These are phyloP conservation scores for Gortyna flavago DNA, from an alignment of 2,888 invertebrate genomes.

Conservation along the genomic window DNA sequence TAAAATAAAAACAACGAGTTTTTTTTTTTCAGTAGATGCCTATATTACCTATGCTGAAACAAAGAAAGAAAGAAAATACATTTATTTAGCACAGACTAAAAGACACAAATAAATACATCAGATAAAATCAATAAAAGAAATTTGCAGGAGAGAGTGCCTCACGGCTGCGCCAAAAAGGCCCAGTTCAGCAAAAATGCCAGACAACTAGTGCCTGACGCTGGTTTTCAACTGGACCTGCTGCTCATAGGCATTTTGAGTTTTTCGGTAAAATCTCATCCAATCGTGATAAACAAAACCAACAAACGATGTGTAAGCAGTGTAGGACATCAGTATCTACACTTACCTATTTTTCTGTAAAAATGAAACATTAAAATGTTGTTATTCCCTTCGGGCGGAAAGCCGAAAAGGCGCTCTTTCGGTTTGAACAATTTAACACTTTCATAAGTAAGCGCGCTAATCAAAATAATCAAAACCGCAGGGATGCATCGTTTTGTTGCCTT, in stretches of 20 bases:
- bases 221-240: too few species aligned
- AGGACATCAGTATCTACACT: neutral
- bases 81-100: too few species aligned
- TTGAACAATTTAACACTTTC: neutral
- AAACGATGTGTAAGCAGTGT: neutral
- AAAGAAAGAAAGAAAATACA: too few species aligned
- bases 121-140: too few species aligned
- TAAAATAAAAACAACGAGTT: slow-evolving; percentile 23
- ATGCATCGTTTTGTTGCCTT: too few species aligned
- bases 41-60: too few species aligned
- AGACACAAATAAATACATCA: too few species aligned
- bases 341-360: neutral
- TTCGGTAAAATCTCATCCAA: neutral
- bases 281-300: neutral
- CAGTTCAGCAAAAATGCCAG: too few species aligned
- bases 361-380: neutral
- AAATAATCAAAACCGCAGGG: too few species aligned
- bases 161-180: too few species aligned
- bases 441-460: neutral
- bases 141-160: too few species aligned
- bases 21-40: slow-evolving; percentile 20
- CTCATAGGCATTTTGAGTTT: neutral
- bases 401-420: neutral
- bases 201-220: too few species aligned
- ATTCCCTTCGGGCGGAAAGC: neutral